These are phyloP conservation scores for Pogoniulus pusillus DNA, from an alignment of 2,797 vertebrate genomes.

Conservation along the genomic window DNA sequence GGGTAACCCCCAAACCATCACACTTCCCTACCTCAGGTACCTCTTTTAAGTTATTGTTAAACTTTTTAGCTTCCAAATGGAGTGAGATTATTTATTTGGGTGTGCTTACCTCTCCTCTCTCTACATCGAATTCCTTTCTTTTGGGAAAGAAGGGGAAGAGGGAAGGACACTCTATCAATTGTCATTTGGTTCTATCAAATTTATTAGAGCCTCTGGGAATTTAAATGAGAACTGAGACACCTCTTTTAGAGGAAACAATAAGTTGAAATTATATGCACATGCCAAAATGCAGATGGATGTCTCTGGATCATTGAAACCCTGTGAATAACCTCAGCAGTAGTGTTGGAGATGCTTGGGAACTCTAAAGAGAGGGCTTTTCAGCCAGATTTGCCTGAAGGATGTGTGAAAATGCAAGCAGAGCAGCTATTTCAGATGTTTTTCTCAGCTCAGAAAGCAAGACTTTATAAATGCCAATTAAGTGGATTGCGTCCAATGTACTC, in stretches of 20 bases:
- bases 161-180: too few species aligned
- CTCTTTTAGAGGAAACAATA: neutral
- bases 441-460: neutral
- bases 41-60: too few species aligned
- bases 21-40: too few species aligned
- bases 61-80: too few species aligned
- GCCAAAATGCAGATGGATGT: neutral
- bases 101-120: too few species aligned
- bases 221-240: too few species aligned
- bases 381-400: neutral
- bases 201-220: too few species aligned
- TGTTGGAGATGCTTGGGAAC: neutral
- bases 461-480: neutral
- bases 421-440: neutral
- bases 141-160: too few species aligned
- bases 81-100: too few species aligned
- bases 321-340: neutral
- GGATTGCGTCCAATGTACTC: neutral
- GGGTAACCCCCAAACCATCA: too few species aligned
- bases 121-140: too few species aligned
- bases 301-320: neutral
- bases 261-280: neutral
- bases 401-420: neutral
- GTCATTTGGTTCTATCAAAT: too few species aligned
- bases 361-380: neutral